Evolutionary conservation across 2,797 vertebrate species (phyloP).

Genomic region (Rousettus madagascariensis): DNA sequence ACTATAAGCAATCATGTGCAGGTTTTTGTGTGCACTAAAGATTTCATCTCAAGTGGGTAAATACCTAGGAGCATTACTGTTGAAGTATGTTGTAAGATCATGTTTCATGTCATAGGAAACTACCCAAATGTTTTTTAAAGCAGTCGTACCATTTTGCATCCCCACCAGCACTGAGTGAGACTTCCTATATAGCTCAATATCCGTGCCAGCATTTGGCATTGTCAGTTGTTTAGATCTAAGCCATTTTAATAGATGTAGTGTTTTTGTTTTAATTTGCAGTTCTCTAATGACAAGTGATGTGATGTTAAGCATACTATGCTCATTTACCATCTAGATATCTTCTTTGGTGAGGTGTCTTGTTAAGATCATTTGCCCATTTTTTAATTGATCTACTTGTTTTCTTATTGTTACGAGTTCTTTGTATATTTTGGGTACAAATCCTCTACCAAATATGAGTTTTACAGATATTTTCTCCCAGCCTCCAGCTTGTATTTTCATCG

Average conservation of each 20-base stretch:
- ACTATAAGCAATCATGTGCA: not conserved
- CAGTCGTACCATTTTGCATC: not conserved
- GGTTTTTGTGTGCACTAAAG: not conserved
- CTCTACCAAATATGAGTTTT: not conserved
- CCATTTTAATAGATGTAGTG: not conserved
- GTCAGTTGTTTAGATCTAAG: not conserved
- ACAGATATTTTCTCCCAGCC: not conserved
- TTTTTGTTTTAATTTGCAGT: not conserved
- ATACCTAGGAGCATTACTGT: not conserved
- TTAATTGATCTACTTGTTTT: not conserved
- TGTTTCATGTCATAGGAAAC: not conserved
- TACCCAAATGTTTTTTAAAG: not conserved
- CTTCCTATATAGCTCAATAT: not conserved
- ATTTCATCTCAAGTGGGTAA: not conserved
- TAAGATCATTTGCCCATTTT: not conserved
- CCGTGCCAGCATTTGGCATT: not conserved
- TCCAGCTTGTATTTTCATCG: not conserved
- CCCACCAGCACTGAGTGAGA: not conserved
- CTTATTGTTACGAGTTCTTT: not conserved
- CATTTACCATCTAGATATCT: not conserved
- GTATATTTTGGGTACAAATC: not conserved
- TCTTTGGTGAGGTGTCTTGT: not conserved
- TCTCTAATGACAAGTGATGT: not conserved
- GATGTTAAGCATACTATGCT: not conserved
- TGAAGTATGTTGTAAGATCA: not conserved